A percentile compares a stretch with the other conserved stretches of the same genome.
These are phyloP conservation scores for Paguma larvata DNA, from an alignment of 2,797 vertebrate species.

Conservation along the genomic window DNA sequence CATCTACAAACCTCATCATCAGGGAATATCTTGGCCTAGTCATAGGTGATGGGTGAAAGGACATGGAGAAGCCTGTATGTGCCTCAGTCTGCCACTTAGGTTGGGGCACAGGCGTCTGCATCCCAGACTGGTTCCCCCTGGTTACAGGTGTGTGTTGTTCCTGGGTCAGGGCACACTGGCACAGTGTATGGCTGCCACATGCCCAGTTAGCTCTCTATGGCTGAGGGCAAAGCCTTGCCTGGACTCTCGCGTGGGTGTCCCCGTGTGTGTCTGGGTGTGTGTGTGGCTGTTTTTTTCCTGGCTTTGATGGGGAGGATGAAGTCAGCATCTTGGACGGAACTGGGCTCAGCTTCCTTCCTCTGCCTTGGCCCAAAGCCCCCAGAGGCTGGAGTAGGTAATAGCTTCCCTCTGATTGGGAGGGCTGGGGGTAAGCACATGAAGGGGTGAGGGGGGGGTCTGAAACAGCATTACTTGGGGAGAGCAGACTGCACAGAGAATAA, in stretches of 20 bases:
- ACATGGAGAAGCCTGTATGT: neutral
- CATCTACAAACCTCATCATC: neutral
- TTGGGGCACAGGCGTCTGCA: neutral
- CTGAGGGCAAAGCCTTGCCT: neutral
- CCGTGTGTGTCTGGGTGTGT: constrained; percentile 52
- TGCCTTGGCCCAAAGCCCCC: constrained; percentile 57
- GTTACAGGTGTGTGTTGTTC: neutral
- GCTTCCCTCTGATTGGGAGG: neutral
- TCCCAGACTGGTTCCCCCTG: neutral
- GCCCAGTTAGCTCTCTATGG: neutral
- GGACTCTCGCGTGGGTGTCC: constrained; percentile 23
- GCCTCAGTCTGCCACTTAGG: neutral
- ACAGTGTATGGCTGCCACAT: neutral
- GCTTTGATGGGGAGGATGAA: constrained; percentile 78
- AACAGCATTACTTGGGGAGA: neutral
- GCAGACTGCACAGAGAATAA: neutral
- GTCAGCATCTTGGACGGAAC: constrained; percentile 74
- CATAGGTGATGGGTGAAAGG: neutral
- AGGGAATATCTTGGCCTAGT: neutral
- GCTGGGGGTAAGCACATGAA: neutral
- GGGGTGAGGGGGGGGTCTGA: neutral
- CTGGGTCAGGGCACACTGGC: neutral
- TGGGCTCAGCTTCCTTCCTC: constrained; percentile 71
- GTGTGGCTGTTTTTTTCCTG: constrained; percentile 76
- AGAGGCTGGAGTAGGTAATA: constrained; percentile 5